phyloP scores from a whole-genome alignment of 1,140 invertebrate genomes.

The Periplaneta americana region DNA sequence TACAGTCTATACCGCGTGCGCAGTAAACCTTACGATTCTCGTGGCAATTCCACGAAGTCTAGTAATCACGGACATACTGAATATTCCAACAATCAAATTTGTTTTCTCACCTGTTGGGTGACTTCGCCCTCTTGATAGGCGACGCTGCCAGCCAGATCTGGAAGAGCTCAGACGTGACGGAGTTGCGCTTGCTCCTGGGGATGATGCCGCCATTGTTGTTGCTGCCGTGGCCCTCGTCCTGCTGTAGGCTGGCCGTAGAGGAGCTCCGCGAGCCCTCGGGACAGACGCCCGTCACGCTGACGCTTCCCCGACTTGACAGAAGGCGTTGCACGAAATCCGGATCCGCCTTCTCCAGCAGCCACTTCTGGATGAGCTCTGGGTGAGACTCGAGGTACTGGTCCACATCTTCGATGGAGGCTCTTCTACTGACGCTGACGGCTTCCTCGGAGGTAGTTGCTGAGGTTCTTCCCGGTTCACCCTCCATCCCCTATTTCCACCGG shows the following conservation, averaged over 20 bases:
- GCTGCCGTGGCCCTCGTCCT: not conserved
- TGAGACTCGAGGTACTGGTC: slow-evolving; percentile 8
- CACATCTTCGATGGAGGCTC: not conserved
- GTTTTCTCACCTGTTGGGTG: slow-evolving; percentile 49
- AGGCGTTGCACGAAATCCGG: not conserved
- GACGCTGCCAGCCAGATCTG: slow-evolving; percentile 42
- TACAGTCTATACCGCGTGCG: no score
- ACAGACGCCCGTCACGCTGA: not conserved
- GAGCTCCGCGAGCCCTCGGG: not conserved
- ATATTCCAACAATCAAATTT: not conserved
- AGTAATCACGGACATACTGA: not conserved
- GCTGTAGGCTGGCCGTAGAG: not conserved
- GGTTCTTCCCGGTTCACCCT: not conserved
- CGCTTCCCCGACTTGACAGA: not conserved
- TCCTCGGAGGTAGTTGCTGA: not conserved
- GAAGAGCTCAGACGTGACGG: slow-evolving; percentile 78
- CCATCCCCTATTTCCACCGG: not conserved
- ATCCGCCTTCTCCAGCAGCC: slow-evolving; percentile 4
- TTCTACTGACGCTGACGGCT: not conserved
- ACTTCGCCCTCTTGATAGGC: slow-evolving; percentile 48
- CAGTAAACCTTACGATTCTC: no score
- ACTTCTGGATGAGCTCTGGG: not conserved
- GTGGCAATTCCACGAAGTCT: no score
- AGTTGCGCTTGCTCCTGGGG: slow-evolving; percentile 44
- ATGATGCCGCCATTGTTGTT: not conserved